Base-by-base conservation (phyloP, 1,140 invertebrate species). In the Aphis craccivora region DNA sequence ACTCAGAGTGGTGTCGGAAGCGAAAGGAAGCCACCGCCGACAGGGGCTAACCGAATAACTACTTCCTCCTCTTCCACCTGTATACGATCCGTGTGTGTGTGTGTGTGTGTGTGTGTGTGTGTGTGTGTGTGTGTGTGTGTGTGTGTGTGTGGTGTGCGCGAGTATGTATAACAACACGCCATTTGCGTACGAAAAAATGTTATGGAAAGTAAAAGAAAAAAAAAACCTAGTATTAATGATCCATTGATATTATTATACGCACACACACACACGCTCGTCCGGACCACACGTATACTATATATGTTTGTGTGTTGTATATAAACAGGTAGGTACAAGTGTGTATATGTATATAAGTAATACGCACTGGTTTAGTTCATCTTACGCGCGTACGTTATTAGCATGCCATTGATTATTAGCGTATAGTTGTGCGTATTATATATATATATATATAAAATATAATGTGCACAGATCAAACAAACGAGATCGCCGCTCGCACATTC, bases 151-250 rank as follows among this genome's bases (percentile, higher is more conserved):
- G 40, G 35, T 53, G 30, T 37, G n/a, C 35, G 1, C 48, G 3
- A 11, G 37, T 60, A 60, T 40, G 22, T 90, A 88, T 88, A 88
- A 88, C 43, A 51, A 48, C 86, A 35, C 86, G 30, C 30, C 45
- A 88, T 88, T 88, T 88, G n/a, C 35, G 51, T 55, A 53, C 51
- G 51, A 90, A 90, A 91, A 91, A 76, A 91, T 76, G 25, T 91
- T 45, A 43, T 81, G 90, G 90, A 67, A 91, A 91, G 90, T 76
- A 76, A 91, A 91, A 55, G 35, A 53, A 55, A 90, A 67, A 55
- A 37, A 55, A 55, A 90, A 43, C 35, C 89, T 81, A 45, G 1
- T 81, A 81, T 91, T 91, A 76, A 91, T 81, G 90, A 91, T 76
- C 67, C 90, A 81, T 91, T 91, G 90, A 91, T 81, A 81, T 55